These are phyloP conservation scores for Drosophila setosimentum DNA, from an alignment of 2,888 invertebrate genomes.

Conservation along the genomic window DNA sequence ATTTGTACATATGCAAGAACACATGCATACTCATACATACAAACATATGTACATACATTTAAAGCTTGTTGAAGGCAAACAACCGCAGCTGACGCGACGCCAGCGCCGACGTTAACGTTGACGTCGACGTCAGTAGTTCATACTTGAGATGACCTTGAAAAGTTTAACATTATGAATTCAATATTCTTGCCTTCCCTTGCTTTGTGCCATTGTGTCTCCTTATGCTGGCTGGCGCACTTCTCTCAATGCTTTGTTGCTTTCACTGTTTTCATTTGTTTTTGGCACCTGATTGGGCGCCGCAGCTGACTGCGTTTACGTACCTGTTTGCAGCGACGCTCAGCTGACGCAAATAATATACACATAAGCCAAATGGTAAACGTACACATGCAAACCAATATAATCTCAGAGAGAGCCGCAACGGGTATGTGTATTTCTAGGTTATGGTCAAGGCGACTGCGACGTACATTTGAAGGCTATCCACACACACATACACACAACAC, in stretches of 20 bases:
- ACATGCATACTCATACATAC: background rate
- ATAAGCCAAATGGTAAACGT: slow-evolving; percentile 4
- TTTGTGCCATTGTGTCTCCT: slow-evolving; percentile 36
- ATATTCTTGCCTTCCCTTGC: slow-evolving; percentile 20
- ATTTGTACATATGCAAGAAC: background rate
- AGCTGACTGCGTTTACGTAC: slow-evolving; percentile 34
- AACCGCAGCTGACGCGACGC: slow-evolving; percentile 21
- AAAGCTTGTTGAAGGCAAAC: slow-evolving; percentile 6
- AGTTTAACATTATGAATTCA: slow-evolving; percentile 76
- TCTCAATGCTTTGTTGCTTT: slow-evolving; percentile 38
- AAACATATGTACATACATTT: background rate
- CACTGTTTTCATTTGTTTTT: slow-evolving; percentile 52
- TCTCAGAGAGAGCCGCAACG: slow-evolving; percentile 34
- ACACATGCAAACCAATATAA: slow-evolving; percentile 6
- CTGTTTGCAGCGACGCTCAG: slow-evolving; percentile 54
- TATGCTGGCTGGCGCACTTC: slow-evolving; percentile 43
- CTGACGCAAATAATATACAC: slow-evolving; percentile 40
- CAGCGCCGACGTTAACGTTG: slow-evolving; percentile 9
- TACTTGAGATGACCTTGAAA: slow-evolving; percentile 80
- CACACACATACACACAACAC: slow-evolving; percentile 22
- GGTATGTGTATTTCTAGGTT: slow-evolving; percentile 67
- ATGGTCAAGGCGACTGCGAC: slow-evolving; percentile 71
- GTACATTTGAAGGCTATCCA: slow-evolving; percentile 70
- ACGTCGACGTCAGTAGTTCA: slow-evolving; percentile 66
- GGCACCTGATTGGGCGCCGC: slow-evolving; percentile 52